Evolutionary conservation across 2,797 vertebrate genomes (phyloP), one percentile per base, ranked within the genome.

Genomic region (Prionace glauca): DNA sequence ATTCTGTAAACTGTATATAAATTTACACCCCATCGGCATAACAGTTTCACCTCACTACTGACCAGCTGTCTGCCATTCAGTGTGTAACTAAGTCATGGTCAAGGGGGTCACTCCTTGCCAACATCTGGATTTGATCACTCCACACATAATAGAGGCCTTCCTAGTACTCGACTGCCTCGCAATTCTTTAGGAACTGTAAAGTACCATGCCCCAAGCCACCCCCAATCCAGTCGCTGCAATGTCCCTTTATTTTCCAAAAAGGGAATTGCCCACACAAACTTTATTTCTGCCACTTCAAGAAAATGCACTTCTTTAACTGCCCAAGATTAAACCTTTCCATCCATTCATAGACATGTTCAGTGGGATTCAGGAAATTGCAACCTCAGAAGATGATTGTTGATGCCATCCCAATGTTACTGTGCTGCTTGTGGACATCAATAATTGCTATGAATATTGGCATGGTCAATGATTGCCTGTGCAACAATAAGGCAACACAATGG

Each of bases 51-150:
- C 96, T 96, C 96, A 96, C 97, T 97, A 97, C 97, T 97, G 97
- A 97, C 97, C 96, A 97, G 97, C 98, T 98, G 98, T 97, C 97
- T 98, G 98, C 98, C 98, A 98, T 98, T 98, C 98, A 97, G 96
- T 97, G 97, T 97, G 96, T 96, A 97, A 96, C 97, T 97, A 97
- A 97, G 97, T 97, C 97, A 97, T 97, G 96, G 98, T 98, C 97
- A 97, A 97, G 97, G 97, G 97, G 98, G 98, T 99, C 98, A 98
- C 97, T 98, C 97, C 97, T 98, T 98, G 96, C 97, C 96, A 98
- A 98, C 99, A 99, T 99, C 99, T 99, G 99, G 97, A 98, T 98
- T 98, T 99, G 98, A 99, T 99, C 98, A 98, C 97, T 97, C 97
- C 97, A 97, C 96, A 97, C 97, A 96, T 97, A 96, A 98, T 96